Percentiles rank a stretch among this genome's conserved stretches.
These are phyloP conservation scores for Zaprionus vittiger DNA, from an alignment of 1,140 invertebrate genomes.

Conservation along the genomic window DNA sequence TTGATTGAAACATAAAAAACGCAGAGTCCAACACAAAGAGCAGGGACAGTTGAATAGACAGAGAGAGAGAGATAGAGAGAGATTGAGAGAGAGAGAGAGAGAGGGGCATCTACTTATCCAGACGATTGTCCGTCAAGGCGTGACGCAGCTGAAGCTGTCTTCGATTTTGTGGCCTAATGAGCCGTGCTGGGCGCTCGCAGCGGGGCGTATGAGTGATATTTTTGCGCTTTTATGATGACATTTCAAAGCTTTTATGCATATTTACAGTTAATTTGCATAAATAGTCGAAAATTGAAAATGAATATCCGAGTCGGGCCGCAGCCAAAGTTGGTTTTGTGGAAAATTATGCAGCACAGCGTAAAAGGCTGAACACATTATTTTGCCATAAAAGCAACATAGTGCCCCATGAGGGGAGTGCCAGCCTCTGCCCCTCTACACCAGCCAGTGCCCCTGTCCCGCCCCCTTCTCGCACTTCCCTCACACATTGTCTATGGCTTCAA, in stretches of 20 bases:
- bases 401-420: slow-evolving; percentile 36
- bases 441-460: not conserved
- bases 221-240: slow-evolving; percentile 75
- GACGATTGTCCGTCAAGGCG: slow-evolving; percentile 16
- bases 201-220: slow-evolving; percentile 79
- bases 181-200: slow-evolving; percentile 58
- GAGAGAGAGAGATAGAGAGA: slow-evolving; percentile 10
- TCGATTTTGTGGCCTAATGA: slow-evolving; percentile 62
- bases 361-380: slow-evolving; percentile 70
- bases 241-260: slow-evolving; percentile 76
- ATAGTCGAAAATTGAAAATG: slow-evolving; percentile 81
- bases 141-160: slow-evolving; percentile 44
- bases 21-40: slow-evolving; percentile 9
- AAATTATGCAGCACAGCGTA: slow-evolving; percentile 65
- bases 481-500: slow-evolving; percentile 42
- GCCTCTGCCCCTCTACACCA: not conserved
- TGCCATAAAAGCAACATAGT: slow-evolving; percentile 52
- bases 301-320: slow-evolving; percentile 51
- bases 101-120: not conserved
- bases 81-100: no score
- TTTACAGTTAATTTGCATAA: slow-evolving; percentile 73
- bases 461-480: not conserved
- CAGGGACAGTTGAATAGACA: slow-evolving; percentile 16
- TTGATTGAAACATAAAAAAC: slow-evolving; percentile 78
- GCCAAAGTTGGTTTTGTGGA: slow-evolving; percentile 21